Percentiles rank a stretch among this genome's conserved stretches.
Conservation (phyloP, 2,797 vertebrate species). For the Orestias chungarensis region DNA sequence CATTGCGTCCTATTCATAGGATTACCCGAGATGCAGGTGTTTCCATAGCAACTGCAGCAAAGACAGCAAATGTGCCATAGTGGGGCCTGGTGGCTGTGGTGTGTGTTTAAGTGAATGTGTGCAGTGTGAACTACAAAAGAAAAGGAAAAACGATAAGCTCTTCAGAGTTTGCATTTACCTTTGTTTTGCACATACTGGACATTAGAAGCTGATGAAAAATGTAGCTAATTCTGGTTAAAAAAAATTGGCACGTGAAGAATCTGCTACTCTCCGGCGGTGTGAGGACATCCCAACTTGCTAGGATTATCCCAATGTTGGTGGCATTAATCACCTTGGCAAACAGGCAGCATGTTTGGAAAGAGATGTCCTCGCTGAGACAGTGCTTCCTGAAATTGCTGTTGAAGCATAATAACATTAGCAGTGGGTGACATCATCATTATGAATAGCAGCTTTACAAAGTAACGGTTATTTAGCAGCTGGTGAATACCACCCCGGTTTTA, state of each 20-base stretch:
- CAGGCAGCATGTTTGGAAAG: slow-evolving; percentile 52
- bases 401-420: slow-evolving; percentile 66
- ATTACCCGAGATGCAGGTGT: slow-evolving; percentile 77
- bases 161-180: slow-evolving; percentile 32
- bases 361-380: slow-evolving; percentile 44
- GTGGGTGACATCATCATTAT: slow-evolving; percentile 56
- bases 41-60: slow-evolving; percentile 75
- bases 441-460: slow-evolving; percentile 41
- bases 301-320: slow-evolving; percentile 55
- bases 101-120: slow-evolving; percentile 29
- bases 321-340: slow-evolving; percentile 71
- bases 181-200: not conserved
- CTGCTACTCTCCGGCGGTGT: not conserved
- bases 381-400: slow-evolving; percentile 49
- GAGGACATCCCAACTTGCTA: slow-evolving; percentile 32
- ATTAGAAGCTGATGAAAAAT: not conserved
- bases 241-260: not conserved
- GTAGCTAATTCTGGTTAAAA: not conserved
- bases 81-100: slow-evolving; percentile 52
- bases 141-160: slow-evolving; percentile 15
- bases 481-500: slow-evolving; percentile 37
- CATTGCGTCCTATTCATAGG: slow-evolving; percentile 73
- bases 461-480: slow-evolving; percentile 19
- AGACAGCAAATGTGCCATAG: slow-evolving; percentile 58
- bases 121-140: slow-evolving; percentile 13